A percentile compares a stretch with the other conserved stretches of the same genome.
Conservation (phyloP, 2,888 invertebrate species). For the Agrilus mali region DNA sequence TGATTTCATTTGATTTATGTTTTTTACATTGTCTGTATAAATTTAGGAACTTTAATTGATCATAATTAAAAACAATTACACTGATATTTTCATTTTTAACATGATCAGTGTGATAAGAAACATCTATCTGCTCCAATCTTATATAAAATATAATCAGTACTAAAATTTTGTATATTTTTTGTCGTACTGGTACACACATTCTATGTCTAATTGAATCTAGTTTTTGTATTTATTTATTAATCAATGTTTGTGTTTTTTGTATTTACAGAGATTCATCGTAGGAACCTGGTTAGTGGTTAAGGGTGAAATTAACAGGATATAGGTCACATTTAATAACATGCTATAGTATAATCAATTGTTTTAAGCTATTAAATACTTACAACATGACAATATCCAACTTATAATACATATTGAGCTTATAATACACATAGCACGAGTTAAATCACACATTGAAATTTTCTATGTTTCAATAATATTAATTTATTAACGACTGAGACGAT, state of each 20-base stretch:
- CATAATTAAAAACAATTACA: too few species aligned
- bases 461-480: constrained; percentile 12
- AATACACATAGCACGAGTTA: constrained; percentile 16
- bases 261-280: constrained; percentile 25
- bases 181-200: too few species aligned
- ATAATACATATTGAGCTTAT: constrained; percentile 24
- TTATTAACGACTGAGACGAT: constrained; percentile 8
- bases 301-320: constrained; percentile 3
- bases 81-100: too few species aligned
- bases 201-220: too few species aligned
- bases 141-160: too few species aligned
- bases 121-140: too few species aligned
- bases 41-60: too few species aligned
- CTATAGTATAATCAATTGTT: constrained; percentile 9
- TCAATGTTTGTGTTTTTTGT: constrained; percentile 1
- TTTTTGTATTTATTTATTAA: too few species aligned
- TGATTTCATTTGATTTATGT: too few species aligned
- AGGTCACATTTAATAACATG: constrained; percentile 7
- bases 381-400: constrained; percentile 29
- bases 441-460: constrained; percentile 5
- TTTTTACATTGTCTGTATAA: too few species aligned
- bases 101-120: too few species aligned
- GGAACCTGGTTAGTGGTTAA: constrained; percentile 8
- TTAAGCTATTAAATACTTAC: constrained; percentile 17
- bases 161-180: too few species aligned